Evolutionary conservation across 2,888 invertebrate species (phyloP), one percentile per base, ranked within the genome.

Genomic region (Eupithecia pulchellata): DNA sequence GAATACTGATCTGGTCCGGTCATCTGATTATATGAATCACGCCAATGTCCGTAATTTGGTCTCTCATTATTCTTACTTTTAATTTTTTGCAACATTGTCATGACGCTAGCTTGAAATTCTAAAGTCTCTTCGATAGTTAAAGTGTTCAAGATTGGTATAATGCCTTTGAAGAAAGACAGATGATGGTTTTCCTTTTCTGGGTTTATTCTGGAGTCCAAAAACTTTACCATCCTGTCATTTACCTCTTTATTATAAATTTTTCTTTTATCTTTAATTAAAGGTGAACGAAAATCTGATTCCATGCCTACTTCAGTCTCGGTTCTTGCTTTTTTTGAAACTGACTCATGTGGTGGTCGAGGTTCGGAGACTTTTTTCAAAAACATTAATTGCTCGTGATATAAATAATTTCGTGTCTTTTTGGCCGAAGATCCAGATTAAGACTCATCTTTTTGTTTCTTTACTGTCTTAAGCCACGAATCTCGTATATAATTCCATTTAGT

Each of bases 11-110:
- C 78, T 76, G 67, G 77, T 74, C 76, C 78, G 76, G 74, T 80
- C 75, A 79, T 78, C 75, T 77, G 77, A 77, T 75, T 76, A 76
- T 75, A 77, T 36, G 36, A 63, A 78, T 78, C 68, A 79, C 78
- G 78, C 79, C 79, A 78, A 78, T 78, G 76, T 78, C 79, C 79
- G 71, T 80, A 77, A 77, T 79, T 79, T 75, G 75, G 74, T 78
- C 78, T 78, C 77, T 77, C 77, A 78, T 77, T 75, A 78, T 79
- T 79, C 78, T 77, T 78, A 75, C 76, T 78, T 81, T 80, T 74
- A 75, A 77, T 79, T 79, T 79, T 79, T 79, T 78, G 76, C 74
- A 78, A 73, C 73, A 75, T 69, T 76, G 75, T 73, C 73, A 77
- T 47, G 72, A 77, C 73, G 76, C 74, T 73, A 61, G 76, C 74